Percentiles rank a stretch among this genome's conserved stretches.
Conservation (phyloP, 2,888 invertebrate species). For the Amitus sp. region DNA sequence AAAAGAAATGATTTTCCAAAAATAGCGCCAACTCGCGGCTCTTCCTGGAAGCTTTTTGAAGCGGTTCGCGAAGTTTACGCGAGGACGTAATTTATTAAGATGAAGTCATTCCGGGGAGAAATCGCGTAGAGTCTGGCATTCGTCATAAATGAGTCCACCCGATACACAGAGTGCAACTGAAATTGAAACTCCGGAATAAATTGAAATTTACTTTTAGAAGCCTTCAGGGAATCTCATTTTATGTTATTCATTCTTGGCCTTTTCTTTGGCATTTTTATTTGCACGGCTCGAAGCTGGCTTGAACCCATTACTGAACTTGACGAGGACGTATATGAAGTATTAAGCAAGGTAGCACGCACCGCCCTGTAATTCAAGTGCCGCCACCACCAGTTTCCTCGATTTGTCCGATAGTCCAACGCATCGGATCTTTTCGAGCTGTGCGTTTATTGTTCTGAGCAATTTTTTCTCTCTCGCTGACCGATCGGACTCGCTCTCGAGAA, state of each 20-base stretch:
- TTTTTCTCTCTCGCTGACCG: conserved; percentile 13
- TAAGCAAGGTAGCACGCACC: conserved; percentile 63
- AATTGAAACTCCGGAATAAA: conserved; percentile 23
- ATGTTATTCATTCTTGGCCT: neutral
- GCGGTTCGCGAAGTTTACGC: conserved; percentile 53
- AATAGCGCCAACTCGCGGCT: conserved; percentile 49
- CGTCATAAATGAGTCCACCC: conserved; percentile 51
- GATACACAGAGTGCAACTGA: conserved; percentile 40
- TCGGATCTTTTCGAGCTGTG: conserved; percentile 45
- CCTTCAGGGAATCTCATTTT: conserved; percentile 38
- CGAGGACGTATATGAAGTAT: conserved; percentile 56
- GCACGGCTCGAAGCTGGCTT: conserved; percentile 44
- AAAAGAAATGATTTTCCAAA: conserved; percentile 54
- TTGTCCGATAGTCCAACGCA: conserved; percentile 58
- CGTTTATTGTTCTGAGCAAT: conserved; percentile 47
- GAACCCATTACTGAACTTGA: conserved; percentile 50
- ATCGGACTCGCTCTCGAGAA: conserved; percentile 10
- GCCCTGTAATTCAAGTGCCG: conserved; percentile 62
- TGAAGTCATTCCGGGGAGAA: conserved; percentile 51
- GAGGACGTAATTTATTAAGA: conserved; percentile 60
- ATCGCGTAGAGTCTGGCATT: conserved; percentile 46
- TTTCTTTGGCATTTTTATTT: conserved; percentile 11
- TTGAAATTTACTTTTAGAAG: conserved; percentile 34
- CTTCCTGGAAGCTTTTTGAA: conserved; percentile 62
- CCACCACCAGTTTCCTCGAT: conserved; percentile 62